A percentile compares a stretch with the other conserved stretches of the same genome.
These are phyloP conservation scores for Diadromus collaris DNA, from an alignment of 2,888 invertebrate species.

Conservation along the genomic window DNA sequence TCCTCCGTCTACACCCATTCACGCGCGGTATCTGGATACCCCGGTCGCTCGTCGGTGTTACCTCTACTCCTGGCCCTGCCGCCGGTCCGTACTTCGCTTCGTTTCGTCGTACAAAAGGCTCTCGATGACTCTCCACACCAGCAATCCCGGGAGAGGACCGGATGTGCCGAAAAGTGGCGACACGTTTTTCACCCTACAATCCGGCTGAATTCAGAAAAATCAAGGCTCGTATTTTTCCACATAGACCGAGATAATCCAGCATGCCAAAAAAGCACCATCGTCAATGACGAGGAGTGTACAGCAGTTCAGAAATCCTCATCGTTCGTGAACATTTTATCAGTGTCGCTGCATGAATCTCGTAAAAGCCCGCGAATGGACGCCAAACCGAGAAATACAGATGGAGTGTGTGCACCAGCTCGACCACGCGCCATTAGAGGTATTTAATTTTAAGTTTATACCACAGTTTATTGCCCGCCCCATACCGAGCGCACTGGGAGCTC, in stretches of 20 bases:
- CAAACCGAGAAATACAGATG: slow-evolving; percentile 55
- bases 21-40: slow-evolving; percentile 10
- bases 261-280: too few species aligned
- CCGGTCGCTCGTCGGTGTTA: slow-evolving; percentile 19
- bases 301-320: neutral
- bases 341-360: neutral
- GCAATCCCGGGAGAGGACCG: slow-evolving; percentile 33
- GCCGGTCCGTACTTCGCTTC: slow-evolving; percentile 16
- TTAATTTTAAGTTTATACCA: slow-evolving; percentile 72
- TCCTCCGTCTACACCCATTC: slow-evolving; percentile 12
- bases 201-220: neutral
- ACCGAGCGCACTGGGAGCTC: slow-evolving; percentile 9
- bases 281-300: neutral
- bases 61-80: slow-evolving; percentile 6
- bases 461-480: slow-evolving; percentile 62
- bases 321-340: neutral
- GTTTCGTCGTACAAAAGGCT: slow-evolving; percentile 37
- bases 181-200: slow-evolving; percentile 17
- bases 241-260: too few species aligned
- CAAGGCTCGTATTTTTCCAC: neutral
- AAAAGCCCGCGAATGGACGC: slow-evolving; percentile 47
- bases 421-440: slow-evolving; percentile 65
- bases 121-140: slow-evolving; percentile 38
- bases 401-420: slow-evolving; percentile 45
- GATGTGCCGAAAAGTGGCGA: slow-evolving; percentile 40